Conservation (phyloP, 1,140 invertebrate species). For the Solen grandis region DNA sequence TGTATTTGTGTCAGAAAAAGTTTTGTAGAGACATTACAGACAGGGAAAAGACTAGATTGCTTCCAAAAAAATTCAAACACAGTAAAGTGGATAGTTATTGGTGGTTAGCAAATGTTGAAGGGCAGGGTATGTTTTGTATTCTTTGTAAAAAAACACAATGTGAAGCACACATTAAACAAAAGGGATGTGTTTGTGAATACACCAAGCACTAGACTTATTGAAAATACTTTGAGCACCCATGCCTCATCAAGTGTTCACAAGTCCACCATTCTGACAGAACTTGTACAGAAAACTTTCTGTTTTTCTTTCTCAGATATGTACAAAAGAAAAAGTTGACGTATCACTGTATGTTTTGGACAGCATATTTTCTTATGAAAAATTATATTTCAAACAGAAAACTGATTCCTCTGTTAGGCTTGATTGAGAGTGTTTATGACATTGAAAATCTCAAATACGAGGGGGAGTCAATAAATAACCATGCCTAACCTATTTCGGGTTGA, state of each 20-base stretch:
- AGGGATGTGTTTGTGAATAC: neutral
- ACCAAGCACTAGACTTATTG: neutral
- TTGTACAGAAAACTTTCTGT: neutral
- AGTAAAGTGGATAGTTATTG: neutral
- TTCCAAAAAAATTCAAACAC: neutral
- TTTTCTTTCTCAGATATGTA: neutral
- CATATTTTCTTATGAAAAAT: slow-evolving; percentile 1
- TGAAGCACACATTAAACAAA: neutral
- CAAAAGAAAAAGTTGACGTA: neutral
- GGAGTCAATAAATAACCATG: too few species aligned
- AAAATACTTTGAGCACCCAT: neutral
- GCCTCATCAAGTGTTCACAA: neutral
- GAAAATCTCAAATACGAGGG: neutral
- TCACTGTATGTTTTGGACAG: neutral
- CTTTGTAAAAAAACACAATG: neutral
- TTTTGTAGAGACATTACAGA: too few species aligned
- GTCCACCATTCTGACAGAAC: neutral
- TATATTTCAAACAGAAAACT: neutral
- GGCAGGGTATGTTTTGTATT: slow-evolving; percentile 4
- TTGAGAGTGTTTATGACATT: neutral
- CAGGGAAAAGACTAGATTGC: too few species aligned
- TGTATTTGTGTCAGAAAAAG: too few species aligned
- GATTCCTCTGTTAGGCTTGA: neutral
- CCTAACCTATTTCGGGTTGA: too few species aligned
- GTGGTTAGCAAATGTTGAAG: slow-evolving; percentile 24